These are phyloP conservation scores for Hyppa rectilinea DNA, from an alignment of 2,888 invertebrate species.

Conservation along the genomic window DNA sequence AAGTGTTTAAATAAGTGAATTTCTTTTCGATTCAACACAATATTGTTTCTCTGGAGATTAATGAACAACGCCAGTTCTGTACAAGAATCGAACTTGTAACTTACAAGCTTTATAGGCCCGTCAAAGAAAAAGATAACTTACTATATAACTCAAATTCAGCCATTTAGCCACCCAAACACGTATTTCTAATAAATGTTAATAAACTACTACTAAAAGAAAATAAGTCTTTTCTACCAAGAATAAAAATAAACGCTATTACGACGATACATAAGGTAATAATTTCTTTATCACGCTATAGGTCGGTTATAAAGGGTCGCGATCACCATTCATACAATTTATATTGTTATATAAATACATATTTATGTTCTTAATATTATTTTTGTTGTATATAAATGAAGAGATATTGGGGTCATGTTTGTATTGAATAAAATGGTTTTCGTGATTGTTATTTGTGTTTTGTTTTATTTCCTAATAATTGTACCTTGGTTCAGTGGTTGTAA, in stretches of 20 bases:
- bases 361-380: conserved; percentile 47
- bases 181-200: conserved; percentile 27
- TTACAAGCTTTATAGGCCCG: neutral
- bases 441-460: conserved; percentile 19
- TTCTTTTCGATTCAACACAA: too few relatives aligned
- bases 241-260: conserved; percentile 36
- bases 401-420: conserved; percentile 24
- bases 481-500: neutral
- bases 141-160: neutral
- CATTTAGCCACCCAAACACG: conserved; percentile 8
- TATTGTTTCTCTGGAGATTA: too few relatives aligned
- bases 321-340: conserved; percentile 27
- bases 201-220: neutral
- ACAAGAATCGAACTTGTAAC: neutral
- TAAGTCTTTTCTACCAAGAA: neutral
- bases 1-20: too few relatives aligned
- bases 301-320: conserved; percentile 16
- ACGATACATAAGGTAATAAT: conserved; percentile 10
- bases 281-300: conserved; percentile 18
- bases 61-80: neutral
- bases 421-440: conserved; percentile 23
- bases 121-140: neutral
- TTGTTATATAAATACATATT: conserved; percentile 43
- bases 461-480: neutral
- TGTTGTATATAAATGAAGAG: conserved; percentile 45